Base-by-base conservation (phyloP, 2,113 vertebrate species). In the Urocynchramus pylzowi region DNA sequence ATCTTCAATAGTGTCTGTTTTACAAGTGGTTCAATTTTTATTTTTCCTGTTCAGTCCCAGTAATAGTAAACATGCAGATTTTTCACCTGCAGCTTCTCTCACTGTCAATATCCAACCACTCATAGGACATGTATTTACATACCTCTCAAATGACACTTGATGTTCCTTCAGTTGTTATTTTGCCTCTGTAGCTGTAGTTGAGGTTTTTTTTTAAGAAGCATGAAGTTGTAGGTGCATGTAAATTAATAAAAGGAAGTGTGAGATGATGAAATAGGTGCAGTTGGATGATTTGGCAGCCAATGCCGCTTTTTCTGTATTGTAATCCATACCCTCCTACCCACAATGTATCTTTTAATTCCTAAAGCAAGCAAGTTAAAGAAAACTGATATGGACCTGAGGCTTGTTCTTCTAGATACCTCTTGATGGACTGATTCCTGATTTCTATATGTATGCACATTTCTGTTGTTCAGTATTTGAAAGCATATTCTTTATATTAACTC, bases 211-310 rank as follows among this genome's bases (percentile, higher is more conserved):
- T 63, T 20, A 63, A 87, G 67, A 71, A 79, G 24, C 2, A 14
- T 19, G 17, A 54, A 63, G 18, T 91, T 65, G 6, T 28, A 68
- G 28, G 15, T 74, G 17, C 9, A 42, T 65, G 1, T 31, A 39
- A 65, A 28, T 85, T 65, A 73, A 31, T 80, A 67, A 54, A 90
- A 54, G 23, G 14, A 90, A 52, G 8, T 4, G 5, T 78, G 39
- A 74, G 17, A 35, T 52, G 41, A 21, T 69, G 4, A 80, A 75
- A 18, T 57, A 30, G 3, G 5, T 65, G 31, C 2, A 3, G 42
- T 47, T 33, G 16, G 23, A 59, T 69, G 6, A 41, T 41, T 45
- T 75, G 31, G 54, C n/a, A 82, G 9, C n/a, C 0, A 0, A 65
- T 68, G 21, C 28, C 41, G 10, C 30, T 20, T 75, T 73, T 85